A percentile compares a stretch with the other conserved stretches of the same genome.
phyloP scores from a whole-genome alignment of 1,140 invertebrate species.

The Philopotamus ludificatus region DNA sequence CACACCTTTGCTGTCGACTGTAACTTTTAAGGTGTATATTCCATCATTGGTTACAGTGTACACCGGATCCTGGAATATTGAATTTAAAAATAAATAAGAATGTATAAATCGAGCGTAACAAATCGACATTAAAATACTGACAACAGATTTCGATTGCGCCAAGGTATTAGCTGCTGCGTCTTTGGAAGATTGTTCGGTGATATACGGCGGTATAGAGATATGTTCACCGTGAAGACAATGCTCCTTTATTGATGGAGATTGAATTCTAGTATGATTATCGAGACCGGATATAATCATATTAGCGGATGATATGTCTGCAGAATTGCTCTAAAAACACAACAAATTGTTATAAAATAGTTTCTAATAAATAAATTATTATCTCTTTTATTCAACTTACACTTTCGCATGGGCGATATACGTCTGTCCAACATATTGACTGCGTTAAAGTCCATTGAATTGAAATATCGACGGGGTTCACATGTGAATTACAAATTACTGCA shows the following conservation, averaged over 20 bases:
- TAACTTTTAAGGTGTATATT: conserved; percentile 56
- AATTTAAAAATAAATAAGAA: conserved; percentile 21
- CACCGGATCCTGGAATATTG: conserved; percentile 48
- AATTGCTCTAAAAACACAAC: too few relatives aligned
- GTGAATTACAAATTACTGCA: conserved; percentile 37
- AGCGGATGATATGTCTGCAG: too few relatives aligned
- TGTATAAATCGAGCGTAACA: background rate
- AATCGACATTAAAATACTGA: too few relatives aligned
- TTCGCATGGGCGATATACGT: conserved; percentile 40
- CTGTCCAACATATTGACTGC: conserved; percentile 35
- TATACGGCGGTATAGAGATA: conserved; percentile 17
- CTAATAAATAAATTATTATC: too few relatives aligned
- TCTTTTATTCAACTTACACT: too few relatives aligned
- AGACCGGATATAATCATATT: too few relatives aligned
- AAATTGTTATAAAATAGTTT: too few relatives aligned
- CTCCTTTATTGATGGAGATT: background rate
- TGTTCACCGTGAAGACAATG: conserved; percentile 20
- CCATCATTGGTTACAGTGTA: conserved; percentile 55
- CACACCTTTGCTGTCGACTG: conserved; percentile 30
- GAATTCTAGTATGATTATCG: too few relatives aligned
- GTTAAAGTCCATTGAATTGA: conserved; percentile 37
- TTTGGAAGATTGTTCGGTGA: too few relatives aligned
- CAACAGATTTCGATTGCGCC: too few relatives aligned
- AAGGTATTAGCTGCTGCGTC: too few relatives aligned
- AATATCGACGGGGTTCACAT: conserved; percentile 29